These are phyloP conservation scores for Drosophila antonietae DNA, from an alignment of 2,888 invertebrate species.

Conservation along the genomic window DNA sequence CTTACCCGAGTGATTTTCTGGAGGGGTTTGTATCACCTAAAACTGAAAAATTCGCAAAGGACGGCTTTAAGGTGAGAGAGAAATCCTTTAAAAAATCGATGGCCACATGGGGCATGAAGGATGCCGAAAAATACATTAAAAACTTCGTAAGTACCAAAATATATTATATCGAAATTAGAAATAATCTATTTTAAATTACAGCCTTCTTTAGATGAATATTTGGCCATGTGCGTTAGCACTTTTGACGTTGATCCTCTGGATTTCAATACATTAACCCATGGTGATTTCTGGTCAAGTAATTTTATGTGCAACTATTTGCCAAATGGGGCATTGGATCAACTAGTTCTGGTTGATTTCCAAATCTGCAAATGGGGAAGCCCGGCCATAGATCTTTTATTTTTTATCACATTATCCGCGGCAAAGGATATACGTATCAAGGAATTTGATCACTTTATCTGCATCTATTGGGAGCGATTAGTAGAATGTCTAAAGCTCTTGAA, in stretches of 20 bases:
- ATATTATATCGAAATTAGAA: not conserved
- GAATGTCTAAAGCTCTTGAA: slow-evolving; percentile 74
- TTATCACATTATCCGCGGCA: slow-evolving; percentile 73
- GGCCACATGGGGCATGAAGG: slow-evolving; percentile 65
- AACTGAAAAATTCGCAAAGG: slow-evolving; percentile 6
- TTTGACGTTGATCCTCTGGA: slow-evolving; percentile 48
- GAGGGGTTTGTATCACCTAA: slow-evolving; percentile 52
- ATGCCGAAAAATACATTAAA: slow-evolving; percentile 64
- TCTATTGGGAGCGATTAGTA: slow-evolving; percentile 77
- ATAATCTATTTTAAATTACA: slow-evolving; percentile 5
- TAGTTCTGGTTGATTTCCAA: slow-evolving; percentile 80
- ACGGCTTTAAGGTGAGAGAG: slow-evolving; percentile 23
- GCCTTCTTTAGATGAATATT: slow-evolving; percentile 70
- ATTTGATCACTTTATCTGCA: slow-evolving; percentile 78
- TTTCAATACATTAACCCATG: slow-evolving; percentile 79
- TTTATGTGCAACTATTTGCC: slow-evolving; percentile 77
- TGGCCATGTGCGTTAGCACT: slow-evolving; percentile 39
- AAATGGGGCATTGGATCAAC: slow-evolving; percentile 59
- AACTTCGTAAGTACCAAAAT: slow-evolving; percentile 58
- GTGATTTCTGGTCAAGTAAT: slow-evolving; percentile 82
- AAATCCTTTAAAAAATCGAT: slow-evolving; percentile 61
- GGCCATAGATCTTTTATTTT: slow-evolving; percentile 76
- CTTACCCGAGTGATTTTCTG: slow-evolving; percentile 59
- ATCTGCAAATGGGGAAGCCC: slow-evolving; percentile 81
- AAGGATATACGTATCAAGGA: slow-evolving; percentile 70